Evolutionary conservation across 2,888 invertebrate genomes (phyloP).

Genomic region (Leptarthrus brevirostris): DNA sequence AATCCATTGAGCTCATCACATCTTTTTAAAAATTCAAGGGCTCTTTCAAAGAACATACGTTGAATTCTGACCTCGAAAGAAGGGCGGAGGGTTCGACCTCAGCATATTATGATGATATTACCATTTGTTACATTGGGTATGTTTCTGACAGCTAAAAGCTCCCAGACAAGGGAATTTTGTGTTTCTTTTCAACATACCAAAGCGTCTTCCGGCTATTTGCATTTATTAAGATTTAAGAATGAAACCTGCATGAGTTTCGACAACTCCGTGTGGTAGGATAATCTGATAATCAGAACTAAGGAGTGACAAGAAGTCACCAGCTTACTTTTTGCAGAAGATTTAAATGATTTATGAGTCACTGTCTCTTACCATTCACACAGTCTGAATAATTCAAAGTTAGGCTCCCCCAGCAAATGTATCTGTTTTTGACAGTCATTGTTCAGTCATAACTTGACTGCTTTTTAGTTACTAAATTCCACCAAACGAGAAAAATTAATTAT

Average conservation of each 20-base stretch:
- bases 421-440: conserved; percentile 27
- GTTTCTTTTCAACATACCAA: not conserved
- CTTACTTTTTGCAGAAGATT: conserved; percentile 19
- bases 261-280: not conserved
- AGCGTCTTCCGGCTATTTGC: conserved; percentile 1
- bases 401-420: not conserved
- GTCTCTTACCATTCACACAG: not conserved
- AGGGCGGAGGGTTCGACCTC: not conserved
- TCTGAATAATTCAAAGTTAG: conserved; percentile 27
- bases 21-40: conserved; percentile 22
- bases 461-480: conserved; percentile 15
- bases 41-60: not conserved
- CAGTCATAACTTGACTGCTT: conserved; percentile 10
- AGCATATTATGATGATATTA: not conserved
- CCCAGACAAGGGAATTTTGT: not conserved
- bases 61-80: not conserved
- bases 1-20: not conserved
- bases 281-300: not conserved
- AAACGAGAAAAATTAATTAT: conserved; percentile 23
- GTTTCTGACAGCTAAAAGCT: conserved; percentile 22
- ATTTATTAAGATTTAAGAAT: conserved; percentile 23
- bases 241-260: conserved; percentile 16
- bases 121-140: conserved; percentile 15
- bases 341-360: conserved; percentile 23
- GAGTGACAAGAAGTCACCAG: conserved; percentile 19